Evolutionary conservation across 2,797 vertebrate genomes (phyloP), one percentile per base, ranked within the genome.

Genomic region (Carapus acus): DNA sequence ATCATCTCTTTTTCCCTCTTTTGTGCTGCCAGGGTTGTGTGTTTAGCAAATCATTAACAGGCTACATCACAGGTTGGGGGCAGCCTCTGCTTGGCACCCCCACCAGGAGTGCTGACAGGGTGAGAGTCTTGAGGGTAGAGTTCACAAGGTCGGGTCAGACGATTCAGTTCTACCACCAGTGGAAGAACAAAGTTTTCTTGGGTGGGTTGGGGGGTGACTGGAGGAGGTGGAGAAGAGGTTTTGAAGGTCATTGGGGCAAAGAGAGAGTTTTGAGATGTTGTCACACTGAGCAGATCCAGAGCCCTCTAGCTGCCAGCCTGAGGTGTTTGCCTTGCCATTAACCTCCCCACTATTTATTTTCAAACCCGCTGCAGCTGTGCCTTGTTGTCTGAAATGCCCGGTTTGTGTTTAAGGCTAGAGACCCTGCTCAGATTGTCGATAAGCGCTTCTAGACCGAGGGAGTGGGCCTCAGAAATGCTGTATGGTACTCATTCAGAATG

Each of bases 301-400:
- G 49, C 63, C 58, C 55, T 67, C 76, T 65, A 60, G 70, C 75
- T 85, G 85, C 80, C 77, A 84, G 58, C 34, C 45, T 43, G 49
- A 80, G 75, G 82, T 86, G 85, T 88, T 87, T 85, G 78, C 65
- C 43, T 82, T 80, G 69, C 80, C 77, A 85, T 87, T 87, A 86
- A 70, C 74, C 77, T 68, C 63, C 18, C 46, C 50, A 22, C 36
- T 71, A 80, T 89, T 88, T 88, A 83, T 87, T 88, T 87, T 87
- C 66, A 73, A 78, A 82, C 48, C 66, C 47, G 47, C 65, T 62
- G 50, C 73, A 78, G 71, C 83, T 76, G 74, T 40, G 44, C 67
- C 67, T 1, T 64, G 67, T 62, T 63, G 65, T 82, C 71, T 79
- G 58, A 74, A 82, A 75, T 2, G 54, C 49, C 54, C 45, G 49